Evolutionary conservation across 2,113 vertebrate genomes (phyloP), one percentile per base, ranked within the genome.

Genomic region (Propithecus coquereli): DNA sequence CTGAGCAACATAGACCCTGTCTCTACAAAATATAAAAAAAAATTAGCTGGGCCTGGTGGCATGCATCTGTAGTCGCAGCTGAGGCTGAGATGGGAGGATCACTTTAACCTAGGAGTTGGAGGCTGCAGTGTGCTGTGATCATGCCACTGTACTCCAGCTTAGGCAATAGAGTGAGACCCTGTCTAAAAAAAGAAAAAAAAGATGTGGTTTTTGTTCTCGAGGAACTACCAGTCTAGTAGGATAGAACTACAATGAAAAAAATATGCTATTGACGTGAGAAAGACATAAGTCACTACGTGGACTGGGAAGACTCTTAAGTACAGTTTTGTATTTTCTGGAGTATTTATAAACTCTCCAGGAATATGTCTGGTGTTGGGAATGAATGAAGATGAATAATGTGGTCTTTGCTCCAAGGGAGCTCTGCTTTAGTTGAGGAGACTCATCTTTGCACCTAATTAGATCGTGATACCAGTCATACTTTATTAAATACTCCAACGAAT

Each of bases 161-260:
- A 30, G 61, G 25, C 11, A 6, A 30, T 25, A 30, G 61, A 61
- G 25, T 61, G 10, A 63, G 61, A 63, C 27, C 61, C 27, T 63
- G 27, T 63, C 61, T 63, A 11, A 30, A 30, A 30, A 63, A 63
- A 63, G 40, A 63, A 63, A 61, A 27, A 61, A 63, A 30, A 63
- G 11, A 30, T 63, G 27, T 71, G 50, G 20, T 74, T 92, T 45
- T 96, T 73, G 37, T 86, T 94, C 47, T 95, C 3, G 52, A 96
- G 81, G 52, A 82, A 80, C 25, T 88, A 22, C 45, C 45, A 37
- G 50, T 77, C 14, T 70, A 43, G 18, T 84, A 52, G 47, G 52
- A 45, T 88, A 92, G 74, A 96, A 79, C 47, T 81, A 57, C 25
- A 76, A 3, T 85, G 34, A 40, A 96, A 90, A 87, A 80, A 94